These are phyloP conservation scores for Dyspetes luteomarginatus DNA, from an alignment of 2,888 invertebrate species.

Conservation along the genomic window DNA sequence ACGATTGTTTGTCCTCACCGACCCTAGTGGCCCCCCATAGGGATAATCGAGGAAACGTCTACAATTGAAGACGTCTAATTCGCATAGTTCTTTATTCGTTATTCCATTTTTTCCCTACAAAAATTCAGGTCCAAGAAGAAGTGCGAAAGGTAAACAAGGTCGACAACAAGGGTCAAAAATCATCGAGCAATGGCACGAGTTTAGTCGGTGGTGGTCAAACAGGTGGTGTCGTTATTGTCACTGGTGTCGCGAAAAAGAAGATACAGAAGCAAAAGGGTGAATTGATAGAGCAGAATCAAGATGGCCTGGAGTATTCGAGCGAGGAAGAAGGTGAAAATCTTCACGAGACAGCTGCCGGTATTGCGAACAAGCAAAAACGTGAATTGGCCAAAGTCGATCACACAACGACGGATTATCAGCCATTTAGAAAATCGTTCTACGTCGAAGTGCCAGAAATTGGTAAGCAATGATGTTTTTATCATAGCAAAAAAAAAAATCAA, in stretches of 20 bases:
- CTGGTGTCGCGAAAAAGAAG: slow-evolving; percentile 93
- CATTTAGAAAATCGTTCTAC: slow-evolving; percentile 98
- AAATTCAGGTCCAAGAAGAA: slow-evolving; percentile 88
- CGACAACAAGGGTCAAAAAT: slow-evolving; percentile 86
- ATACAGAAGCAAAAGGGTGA: slow-evolving; percentile 95
- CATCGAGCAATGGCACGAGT: slow-evolving; percentile 83
- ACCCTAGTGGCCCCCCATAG: too few species aligned
- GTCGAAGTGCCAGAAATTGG: slow-evolving; percentile 97
- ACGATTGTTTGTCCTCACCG: too few species aligned
- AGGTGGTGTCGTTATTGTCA: slow-evolving; percentile 90
- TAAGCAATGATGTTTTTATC: slow-evolving; percentile 57
- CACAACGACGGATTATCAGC: slow-evolving; percentile 92
- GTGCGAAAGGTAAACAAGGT: slow-evolving; percentile 92
- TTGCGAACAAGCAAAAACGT: slow-evolving; percentile 95
- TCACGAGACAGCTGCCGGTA: slow-evolving; percentile 94
- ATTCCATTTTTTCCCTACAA: too few species aligned
- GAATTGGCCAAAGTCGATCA: slow-evolving; percentile 97
- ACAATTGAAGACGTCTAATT: too few species aligned
- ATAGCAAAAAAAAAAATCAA: too few species aligned
- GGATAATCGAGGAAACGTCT: too few species aligned
- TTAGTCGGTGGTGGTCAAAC: slow-evolving; percentile 76
- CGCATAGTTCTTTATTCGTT: too few species aligned
- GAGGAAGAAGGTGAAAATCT: slow-evolving; percentile 98
- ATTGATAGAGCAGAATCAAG: slow-evolving; percentile 99
- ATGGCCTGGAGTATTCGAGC: slow-evolving; percentile 98